Base-by-base conservation (phyloP, 2,888 invertebrate genomes). In the Ectemnius lituratus region DNA sequence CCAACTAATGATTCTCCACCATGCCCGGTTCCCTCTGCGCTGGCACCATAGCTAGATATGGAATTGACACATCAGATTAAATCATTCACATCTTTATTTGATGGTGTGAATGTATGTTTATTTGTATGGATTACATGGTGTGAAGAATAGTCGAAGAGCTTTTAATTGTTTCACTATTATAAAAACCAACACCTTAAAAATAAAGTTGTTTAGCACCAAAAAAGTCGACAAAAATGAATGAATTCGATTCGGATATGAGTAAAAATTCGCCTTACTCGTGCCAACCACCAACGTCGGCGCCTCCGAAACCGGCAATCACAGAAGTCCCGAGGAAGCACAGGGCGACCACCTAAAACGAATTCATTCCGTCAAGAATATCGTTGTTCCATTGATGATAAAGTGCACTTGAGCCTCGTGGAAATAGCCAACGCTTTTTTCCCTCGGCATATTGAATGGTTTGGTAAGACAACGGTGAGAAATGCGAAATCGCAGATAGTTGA, bases 221-320 rank as follows among this genome's bases (percentile, higher is more conserved):
- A 37, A 4, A 37, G 1, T 37, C 23, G 23, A 23, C 3, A 23
- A 23, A 23, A 11, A 37, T 37, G 37, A 37, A 23, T 23, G 2
- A 37, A 37, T 8, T 11, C 5, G 37, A 37, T 37, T 37, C 8
- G 4, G 3, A 59, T n/a, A 37, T 2, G 3, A 23, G 37, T 5
- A 0, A 28, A 60, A 66, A 52, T 57, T 60, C 57, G 5, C 58
- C 85, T 87, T 77, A 89, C 89, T 83, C 86, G 37, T 87, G 83
- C 89, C 87, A 88, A 28, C 82, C 81, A 58, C 70, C 70, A 0
- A 79, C 58, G 45, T 79, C 70, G 37, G 65, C 63, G 4, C 28
- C 52, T n/a, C 60, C 70, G 52, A 78, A 82, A 70, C 83, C 75
- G 18, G 82, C 82, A 6, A 80, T 49, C 16, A 74, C 71, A 37